These are phyloP conservation scores for Lampropteryx suffumata DNA, from an alignment of 2,888 invertebrate species.

Conservation along the genomic window DNA sequence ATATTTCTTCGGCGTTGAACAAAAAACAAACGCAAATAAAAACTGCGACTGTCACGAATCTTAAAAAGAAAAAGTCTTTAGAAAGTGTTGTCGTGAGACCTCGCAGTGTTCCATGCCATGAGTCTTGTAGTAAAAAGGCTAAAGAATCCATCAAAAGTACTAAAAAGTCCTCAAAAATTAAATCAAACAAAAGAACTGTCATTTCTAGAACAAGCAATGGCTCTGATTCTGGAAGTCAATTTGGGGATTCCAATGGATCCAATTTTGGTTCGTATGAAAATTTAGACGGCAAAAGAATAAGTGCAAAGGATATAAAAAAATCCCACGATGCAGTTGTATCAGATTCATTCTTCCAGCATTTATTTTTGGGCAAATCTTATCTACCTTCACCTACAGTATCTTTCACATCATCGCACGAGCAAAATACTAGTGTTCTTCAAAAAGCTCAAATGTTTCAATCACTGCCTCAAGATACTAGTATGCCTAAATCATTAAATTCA, in stretches of 20 bases:
- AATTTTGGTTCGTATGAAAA: conserved; percentile 58
- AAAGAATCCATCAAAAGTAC: conserved; percentile 52
- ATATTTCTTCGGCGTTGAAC: conserved; percentile 48
- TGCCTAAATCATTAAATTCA: conserved; percentile 84
- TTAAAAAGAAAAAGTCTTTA: conserved; percentile 68
- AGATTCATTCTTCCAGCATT: conserved; percentile 87
- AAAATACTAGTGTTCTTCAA: conserved; percentile 85
- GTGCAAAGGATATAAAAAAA: conserved; percentile 75
- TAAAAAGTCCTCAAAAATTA: conserved; percentile 52
- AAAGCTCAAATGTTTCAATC: conserved; percentile 87
- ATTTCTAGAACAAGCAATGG: conserved; percentile 44
- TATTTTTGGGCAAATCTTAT: conserved; percentile 82
- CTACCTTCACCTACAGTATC: conserved; percentile 38
- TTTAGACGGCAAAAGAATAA: conserved; percentile 45
- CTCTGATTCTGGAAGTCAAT: conserved; percentile 59
- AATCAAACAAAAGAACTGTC: conserved; percentile 43
- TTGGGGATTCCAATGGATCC: conserved; percentile 65
- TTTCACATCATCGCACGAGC: conserved; percentile 52
- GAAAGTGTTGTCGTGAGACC: conserved; percentile 60
- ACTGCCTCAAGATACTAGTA: conserved; percentile 63
- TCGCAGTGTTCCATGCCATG: conserved; percentile 63
- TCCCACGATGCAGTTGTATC: conserved; percentile 84
- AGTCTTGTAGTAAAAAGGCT: conserved; percentile 60
- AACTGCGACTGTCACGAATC: conserved; percentile 66
- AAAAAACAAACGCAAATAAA: conserved; percentile 59